Percentiles rank a stretch among this genome's conserved stretches.
phyloP scores from a whole-genome alignment of 2,797 vertebrate genomes.

The Vipera latastei region DNA sequence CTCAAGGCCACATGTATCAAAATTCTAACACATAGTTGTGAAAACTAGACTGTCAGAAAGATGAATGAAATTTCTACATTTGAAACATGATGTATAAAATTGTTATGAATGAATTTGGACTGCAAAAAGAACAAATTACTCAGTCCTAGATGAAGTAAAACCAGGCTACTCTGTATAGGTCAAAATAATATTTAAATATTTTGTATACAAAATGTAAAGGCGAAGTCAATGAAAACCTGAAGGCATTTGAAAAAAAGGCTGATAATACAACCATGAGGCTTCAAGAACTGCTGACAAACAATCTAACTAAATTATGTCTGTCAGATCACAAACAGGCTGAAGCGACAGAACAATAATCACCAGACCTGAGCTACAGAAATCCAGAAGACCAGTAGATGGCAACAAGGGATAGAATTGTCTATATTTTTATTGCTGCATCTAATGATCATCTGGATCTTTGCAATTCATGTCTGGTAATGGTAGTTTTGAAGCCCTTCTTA shows the following conservation, averaged over 20 bases:
- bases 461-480: not conserved
- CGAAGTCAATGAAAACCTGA: not conserved
- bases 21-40: not conserved
- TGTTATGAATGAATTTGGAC: not conserved
- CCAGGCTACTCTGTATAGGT: not conserved
- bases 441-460: not conserved
- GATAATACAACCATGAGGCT: not conserved
- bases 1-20: not conserved
- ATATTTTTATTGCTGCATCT: not conserved
- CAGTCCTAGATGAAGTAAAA: not conserved
- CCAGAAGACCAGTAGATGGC: not conserved
- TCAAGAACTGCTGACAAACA: not conserved
- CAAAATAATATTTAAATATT: not conserved
- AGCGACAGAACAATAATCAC: not conserved
- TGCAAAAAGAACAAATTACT: not conserved
- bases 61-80: not conserved
- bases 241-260: not conserved
- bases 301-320: not conserved
- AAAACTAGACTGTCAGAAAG: not conserved
- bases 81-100: not conserved
- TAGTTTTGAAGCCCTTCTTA: not conserved
- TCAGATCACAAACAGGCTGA: not conserved
- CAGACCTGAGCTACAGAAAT: not conserved
- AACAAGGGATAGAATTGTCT: not conserved
- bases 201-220: not conserved